phyloP scores from a whole-genome alignment of 2,797 vertebrate species.

The Kryptopterus vitreolus region DNA sequence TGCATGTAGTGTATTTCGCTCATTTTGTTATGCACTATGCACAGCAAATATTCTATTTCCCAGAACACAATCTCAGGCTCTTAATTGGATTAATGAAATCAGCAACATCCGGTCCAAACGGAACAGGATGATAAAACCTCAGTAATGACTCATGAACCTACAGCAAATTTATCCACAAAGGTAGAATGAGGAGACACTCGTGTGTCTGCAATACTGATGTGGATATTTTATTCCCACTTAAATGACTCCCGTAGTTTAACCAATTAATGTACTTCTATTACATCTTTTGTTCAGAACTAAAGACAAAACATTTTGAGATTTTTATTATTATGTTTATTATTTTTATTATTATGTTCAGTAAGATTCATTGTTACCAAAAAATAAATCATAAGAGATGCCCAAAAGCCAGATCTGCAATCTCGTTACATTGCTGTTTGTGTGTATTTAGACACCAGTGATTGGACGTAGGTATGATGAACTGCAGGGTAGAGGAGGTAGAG shows the following conservation, averaged over 20 bases:
- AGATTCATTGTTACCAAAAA: not conserved
- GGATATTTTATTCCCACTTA: not conserved
- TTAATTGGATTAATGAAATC: conserved; percentile 37
- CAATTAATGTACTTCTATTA: not conserved
- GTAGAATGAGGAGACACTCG: not conserved
- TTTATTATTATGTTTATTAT: not conserved
- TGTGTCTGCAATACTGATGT: not conserved
- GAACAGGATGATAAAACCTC: conserved; percentile 46
- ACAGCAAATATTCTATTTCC: conserved; percentile 33
- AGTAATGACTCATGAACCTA: conserved; percentile 34
- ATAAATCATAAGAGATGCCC: no score
- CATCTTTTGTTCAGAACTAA: not conserved
- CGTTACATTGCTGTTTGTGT: conserved; percentile 13
- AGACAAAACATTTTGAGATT: not conserved
- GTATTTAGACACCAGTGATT: conserved; percentile 87
- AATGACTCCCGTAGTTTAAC: not conserved
- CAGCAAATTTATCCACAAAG: conserved; percentile 44
- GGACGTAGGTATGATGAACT: conserved; percentile 92
- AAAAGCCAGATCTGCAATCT: not conserved
- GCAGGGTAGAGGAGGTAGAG: conserved; percentile 86
- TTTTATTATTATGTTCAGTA: not conserved
- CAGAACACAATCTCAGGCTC: not conserved
- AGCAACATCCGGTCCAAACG: conserved; percentile 50
- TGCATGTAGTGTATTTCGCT: not conserved
- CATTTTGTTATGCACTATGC: not conserved